Base-by-base conservation (phyloP, 2,113 vertebrate genomes). In the Caloenas nicobarica region DNA sequence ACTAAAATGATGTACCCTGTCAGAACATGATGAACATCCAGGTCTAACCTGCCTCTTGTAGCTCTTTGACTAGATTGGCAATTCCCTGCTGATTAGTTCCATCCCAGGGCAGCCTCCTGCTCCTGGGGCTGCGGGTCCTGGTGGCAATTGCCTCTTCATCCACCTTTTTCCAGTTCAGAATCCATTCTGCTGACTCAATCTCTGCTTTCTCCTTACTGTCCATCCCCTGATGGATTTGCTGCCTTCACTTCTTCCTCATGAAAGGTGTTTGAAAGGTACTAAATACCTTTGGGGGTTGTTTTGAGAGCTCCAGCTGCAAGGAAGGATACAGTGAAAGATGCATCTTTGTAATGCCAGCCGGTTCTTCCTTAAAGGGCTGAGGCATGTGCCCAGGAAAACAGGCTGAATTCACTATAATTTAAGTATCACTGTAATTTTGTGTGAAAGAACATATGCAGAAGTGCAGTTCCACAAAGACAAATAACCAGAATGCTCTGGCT, bases 91-190 rank as follows among this genome's bases (percentile, higher is more conserved):
- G 40, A 36, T 54, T 14, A 77, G 26, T 53, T 74, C 42, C 83
- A 62, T 17, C 54, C 68, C 81, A 61, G 73, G 21, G 42, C 81
- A 74, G 12, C n/a, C 29, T 16, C 28, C n/a, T 73, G 57, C 53
- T 21, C 90, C 57, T 5, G 31, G 34, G 54, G 54, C 40, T 66
- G 29, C 17, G 26, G 17, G 16, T 42, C 16, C 31, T 5, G 1
- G 56, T 26, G 60, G n/a, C 9, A 54, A 50, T 56, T 0, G 0
- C 11, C 9, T 66, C 79, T 70, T 56, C 7, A 1, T 8, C 16
- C 3, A 1, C 42, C 23, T 54, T 88, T 78, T 71, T 60, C 36
- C 33, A 29, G 56, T 0, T 11, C 62, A 64, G 60, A 83, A 87
- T 58, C 48, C 25, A 11, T 56, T 62, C 72, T 60, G 60, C 54